phyloP scores from a whole-genome alignment of 2,797 vertebrate species.

The Champsocephalus esox region DNA sequence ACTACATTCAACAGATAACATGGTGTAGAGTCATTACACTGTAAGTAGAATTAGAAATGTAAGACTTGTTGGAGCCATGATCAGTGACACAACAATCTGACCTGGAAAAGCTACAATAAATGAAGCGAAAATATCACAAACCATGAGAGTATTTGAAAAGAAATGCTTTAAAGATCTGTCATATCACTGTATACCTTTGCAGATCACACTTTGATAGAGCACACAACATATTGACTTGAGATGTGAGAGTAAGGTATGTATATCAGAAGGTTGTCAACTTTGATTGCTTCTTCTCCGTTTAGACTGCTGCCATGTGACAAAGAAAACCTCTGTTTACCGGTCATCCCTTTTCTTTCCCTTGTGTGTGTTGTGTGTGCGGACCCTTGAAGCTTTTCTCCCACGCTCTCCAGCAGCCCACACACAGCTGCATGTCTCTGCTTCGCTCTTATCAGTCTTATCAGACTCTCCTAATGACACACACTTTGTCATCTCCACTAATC shows the following conservation, averaged over 20 bases:
- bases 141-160: too few relatives aligned
- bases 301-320: not conserved
- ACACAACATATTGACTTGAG: not conserved
- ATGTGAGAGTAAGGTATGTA: not conserved
- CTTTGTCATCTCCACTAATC: conserved; percentile 9
- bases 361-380: conserved; percentile 20
- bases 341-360: conserved; percentile 28
- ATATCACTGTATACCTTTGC: too few relatives aligned
- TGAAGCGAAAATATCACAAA: too few relatives aligned
- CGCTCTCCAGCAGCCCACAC: conserved; percentile 61
- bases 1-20: too few relatives aligned
- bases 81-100: too few relatives aligned
- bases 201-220: not conserved
- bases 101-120: too few relatives aligned
- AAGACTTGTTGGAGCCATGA: too few relatives aligned
- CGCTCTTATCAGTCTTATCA: conserved; percentile 54
- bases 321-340: not conserved
- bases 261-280: not conserved
- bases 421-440: conserved; percentile 53
- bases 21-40: too few relatives aligned
- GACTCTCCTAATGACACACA: not conserved
- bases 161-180: too few relatives aligned
- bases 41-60: too few relatives aligned
- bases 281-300: not conserved
- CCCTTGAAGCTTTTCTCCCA: conserved; percentile 62